Evolutionary conservation across 2,797 vertebrate species (phyloP), one percentile per base, ranked within the genome.

Genomic region (Molothrus aeneus): DNA sequence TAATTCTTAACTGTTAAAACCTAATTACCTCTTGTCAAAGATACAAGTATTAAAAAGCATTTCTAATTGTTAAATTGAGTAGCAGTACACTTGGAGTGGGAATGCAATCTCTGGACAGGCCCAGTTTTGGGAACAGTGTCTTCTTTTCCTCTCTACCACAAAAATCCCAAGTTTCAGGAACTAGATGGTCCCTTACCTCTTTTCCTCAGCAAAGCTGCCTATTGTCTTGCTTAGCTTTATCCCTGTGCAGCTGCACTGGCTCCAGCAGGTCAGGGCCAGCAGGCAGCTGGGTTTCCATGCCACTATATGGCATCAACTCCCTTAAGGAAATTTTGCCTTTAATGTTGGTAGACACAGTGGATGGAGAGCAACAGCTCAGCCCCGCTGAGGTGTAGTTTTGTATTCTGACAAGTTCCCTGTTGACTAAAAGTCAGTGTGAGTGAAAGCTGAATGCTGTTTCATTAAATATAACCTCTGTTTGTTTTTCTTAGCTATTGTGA

Each of bases 401-500:
- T 71, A 4, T 81, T 13, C 32, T 68, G 9, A 47, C 9, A 63
- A 51, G 22, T 74, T 95, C 45, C 32, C 50, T n/a, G 42, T 47
- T 70, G 24, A 59, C 34, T 47, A 29, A 59, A 81, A 56, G 32
- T 42, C 68, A 24, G 16, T 0, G 0, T 25, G 47, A 87, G 38
- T 28, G n/a, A 83, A 91, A 70, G 17, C 43, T 75, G n/a, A 53
- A 65, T 63, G 77, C 74, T 24, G 43, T 56, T 92, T 86, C 6
- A 31, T 94, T 93, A 84, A 93, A 65, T 64, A 57, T 40, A 85
- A 61, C 6, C 20, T 64, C 42, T 83, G 4, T 74, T 88, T n/a
- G 80, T 50, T 97, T 84, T 96, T 80, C 96, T 48, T 87, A 99
- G 99, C 96, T 98, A 99, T 97, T 99, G 99, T 92, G 99, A 99